These are phyloP conservation scores for Metacarcinus magister DNA, from an alignment of 2,888 invertebrate species.

Conservation along the genomic window DNA sequence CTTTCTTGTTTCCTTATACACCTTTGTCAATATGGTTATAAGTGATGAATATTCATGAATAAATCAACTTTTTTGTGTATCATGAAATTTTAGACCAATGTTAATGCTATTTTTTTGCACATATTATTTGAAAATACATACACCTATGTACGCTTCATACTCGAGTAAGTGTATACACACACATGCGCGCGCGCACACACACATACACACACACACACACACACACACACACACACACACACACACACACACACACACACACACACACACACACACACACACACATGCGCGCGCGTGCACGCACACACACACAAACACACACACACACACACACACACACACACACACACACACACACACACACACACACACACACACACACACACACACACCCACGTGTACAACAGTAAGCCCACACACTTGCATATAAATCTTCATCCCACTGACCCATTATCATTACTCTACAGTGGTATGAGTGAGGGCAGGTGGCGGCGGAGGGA, in stretches of 20 bases:
- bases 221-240: constrained; percentile 19
- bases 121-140: not conserved
- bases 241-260: constrained; percentile 39
- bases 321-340: not conserved
- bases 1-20: too few species aligned
- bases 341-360: too few species aligned
- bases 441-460: not conserved
- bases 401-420: not conserved
- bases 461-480: not conserved
- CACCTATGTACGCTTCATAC: not conserved
- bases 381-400: not conserved
- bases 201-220: not conserved
- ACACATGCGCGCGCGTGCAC: constrained; percentile 14
- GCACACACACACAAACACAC: not conserved
- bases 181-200: not conserved
- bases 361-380: not conserved
- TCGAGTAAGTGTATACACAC: not conserved
- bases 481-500: not conserved
- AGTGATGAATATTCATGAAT: too few species aligned
- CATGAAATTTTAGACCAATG: too few species aligned
- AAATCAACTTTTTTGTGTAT: too few species aligned
- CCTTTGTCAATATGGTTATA: too few species aligned
- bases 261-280: constrained; percentile 39
- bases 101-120: too few species aligned
- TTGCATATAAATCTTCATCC: not conserved